Evolutionary conservation across 1,140 invertebrate genomes (phyloP).

Genomic region (Schlechtendalia chinensis): DNA sequence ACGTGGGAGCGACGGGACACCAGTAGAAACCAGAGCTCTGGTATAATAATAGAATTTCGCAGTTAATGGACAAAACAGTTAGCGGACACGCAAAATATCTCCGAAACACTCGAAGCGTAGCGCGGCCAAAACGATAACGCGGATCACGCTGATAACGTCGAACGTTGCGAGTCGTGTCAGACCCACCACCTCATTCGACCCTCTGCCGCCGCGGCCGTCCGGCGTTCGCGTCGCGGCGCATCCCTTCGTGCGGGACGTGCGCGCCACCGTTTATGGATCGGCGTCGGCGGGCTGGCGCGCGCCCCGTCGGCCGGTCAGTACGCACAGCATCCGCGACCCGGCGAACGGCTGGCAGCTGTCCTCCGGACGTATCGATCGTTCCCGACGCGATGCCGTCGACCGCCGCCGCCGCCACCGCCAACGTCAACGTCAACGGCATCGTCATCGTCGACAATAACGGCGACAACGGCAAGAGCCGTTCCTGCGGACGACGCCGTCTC

Average conservation of each 20-base stretch:
- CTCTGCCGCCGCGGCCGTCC: too few relatives aligned
- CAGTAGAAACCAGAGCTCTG: too few relatives aligned
- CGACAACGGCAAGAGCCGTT: background rate
- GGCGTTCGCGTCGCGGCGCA: too few relatives aligned
- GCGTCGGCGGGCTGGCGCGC: constrained; percentile 6
- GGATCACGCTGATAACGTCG: too few relatives aligned
- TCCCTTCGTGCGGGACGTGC: background rate
- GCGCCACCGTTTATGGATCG: background rate
- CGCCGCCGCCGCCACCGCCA: background rate
- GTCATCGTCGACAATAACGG: background rate
- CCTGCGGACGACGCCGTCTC: background rate
- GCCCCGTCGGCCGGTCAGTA: background rate
- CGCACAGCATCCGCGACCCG: constrained; percentile 38
- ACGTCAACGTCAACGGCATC: background rate
- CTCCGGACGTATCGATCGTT: background rate
- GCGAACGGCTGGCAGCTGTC: constrained; percentile 13
- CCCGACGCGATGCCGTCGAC: background rate
- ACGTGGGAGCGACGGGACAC: too few relatives aligned
- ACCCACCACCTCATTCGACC: too few relatives aligned
- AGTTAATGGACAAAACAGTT: too few relatives aligned
- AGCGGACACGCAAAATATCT: too few relatives aligned
- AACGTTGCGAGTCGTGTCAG: too few relatives aligned
- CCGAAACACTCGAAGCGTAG: too few relatives aligned
- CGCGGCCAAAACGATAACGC: too few relatives aligned
- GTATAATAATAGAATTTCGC: too few relatives aligned